phyloP scores from a whole-genome alignment of 2,797 vertebrate genomes.

The Sebastes oblongus region DNA sequence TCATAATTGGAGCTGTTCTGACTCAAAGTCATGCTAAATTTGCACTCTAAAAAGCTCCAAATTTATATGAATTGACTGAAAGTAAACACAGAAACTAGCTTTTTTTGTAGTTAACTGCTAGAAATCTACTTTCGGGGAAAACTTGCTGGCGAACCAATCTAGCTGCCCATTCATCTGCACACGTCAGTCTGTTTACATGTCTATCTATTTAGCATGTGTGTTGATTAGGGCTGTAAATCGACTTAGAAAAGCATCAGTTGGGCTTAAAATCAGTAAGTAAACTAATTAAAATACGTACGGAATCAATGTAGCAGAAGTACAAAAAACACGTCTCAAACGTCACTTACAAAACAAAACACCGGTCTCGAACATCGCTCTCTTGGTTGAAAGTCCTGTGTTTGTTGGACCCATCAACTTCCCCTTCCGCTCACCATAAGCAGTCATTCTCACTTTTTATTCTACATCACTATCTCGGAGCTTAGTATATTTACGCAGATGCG shows the following conservation, averaged over 20 bases:
- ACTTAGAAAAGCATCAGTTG: too few species aligned
- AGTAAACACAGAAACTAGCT: background rate
- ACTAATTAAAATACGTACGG: too few species aligned
- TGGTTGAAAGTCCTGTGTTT: background rate
- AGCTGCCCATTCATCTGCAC: background rate
- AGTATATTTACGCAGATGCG: background rate
- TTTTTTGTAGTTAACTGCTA: background rate
- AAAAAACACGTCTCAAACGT: too few species aligned
- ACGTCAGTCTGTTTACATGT: background rate
- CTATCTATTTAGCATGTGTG: background rate
- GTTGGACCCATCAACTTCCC: background rate
- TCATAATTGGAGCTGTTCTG: background rate
- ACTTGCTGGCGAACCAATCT: background rate
- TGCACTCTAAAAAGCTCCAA: background rate
- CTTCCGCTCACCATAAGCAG: background rate
- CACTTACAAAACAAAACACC: too few species aligned
- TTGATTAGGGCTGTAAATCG: too few species aligned
- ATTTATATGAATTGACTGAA: background rate
- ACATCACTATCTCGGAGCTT: rapidly evolving
- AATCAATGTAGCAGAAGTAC: too few species aligned
- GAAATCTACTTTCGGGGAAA: background rate
- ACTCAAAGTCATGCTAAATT: background rate
- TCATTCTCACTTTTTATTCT: background rate
- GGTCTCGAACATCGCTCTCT: background rate
- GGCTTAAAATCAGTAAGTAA: too few species aligned